Evolutionary conservation across 1,140 invertebrate species (phyloP), one percentile per base, ranked within the genome.

Genomic region (Nilaparvata lugens): DNA sequence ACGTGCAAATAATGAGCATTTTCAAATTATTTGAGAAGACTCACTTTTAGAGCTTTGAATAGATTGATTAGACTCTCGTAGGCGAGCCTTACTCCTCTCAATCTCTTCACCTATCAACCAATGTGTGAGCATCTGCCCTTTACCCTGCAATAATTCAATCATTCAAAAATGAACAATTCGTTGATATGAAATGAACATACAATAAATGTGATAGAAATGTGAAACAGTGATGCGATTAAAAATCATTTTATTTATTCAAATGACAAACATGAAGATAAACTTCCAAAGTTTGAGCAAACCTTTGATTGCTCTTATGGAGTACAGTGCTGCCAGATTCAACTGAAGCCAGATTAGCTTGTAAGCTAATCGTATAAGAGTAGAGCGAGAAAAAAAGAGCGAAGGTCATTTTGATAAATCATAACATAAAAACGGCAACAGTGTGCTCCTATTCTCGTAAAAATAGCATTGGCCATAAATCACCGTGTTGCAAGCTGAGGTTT

Each of bases 71-170:
- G 60, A 54, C 18, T 63, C 64, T 45, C 63, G 64, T 2, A 66
- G 58, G 7, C 70, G 54, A 42, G 62, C 66, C 7, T 66, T 55
- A 35, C 69, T 40, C 57, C 25, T 53, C 16, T 64, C 60, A 45
- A 64, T 56, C 67, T 86, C 80, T 70, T 86, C 84, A 5, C 82
- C 83, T 0, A 81, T 71, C 14, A 91, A 72, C 87, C 87, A 91
- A 75, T 84, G 89, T 0, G 88, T 90, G 48, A 79, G 73, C 77
- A 89, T 86, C 58, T 86, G 81, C 6, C 85, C 84, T 76, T 86
- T 86, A 2, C 84, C 88, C 83, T 91, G 58, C 61, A 56, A 58
- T 9, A 28, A 51, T 66, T 64, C 64, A 61, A 55, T 21, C 1
- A 18, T 35, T 35, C 1, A 9, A 35, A 35, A n/a, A n/a, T n/a